Base-by-base conservation (phyloP, 2,797 vertebrate genomes). In the Falco naumanni region DNA sequence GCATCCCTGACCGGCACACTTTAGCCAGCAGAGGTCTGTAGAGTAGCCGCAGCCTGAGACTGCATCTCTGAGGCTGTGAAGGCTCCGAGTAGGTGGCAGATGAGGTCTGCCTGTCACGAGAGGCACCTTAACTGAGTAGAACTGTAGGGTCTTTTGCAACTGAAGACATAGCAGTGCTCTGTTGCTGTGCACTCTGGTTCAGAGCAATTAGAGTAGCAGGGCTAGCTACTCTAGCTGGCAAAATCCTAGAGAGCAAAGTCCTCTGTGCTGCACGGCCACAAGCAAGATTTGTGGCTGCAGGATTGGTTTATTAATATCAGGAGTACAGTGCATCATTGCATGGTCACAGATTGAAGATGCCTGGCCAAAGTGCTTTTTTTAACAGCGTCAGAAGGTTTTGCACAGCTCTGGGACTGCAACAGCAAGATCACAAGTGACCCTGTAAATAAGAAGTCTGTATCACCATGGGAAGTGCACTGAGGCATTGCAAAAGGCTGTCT, bases 1-100 rank as follows among this genome's bases (percentile, higher is more conserved):
- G 60, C 68, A 22, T 25, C 89, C 41, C 71, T 61, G 64, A 34
- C 9, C 78, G 39, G 34, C 43, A 0, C 80, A 8, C 47, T 9
- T 65, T 22, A 60, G 89, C 91, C 84, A 39, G 94, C 0, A 92
- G 84, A 68, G 89, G 89, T 92, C 89, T 75, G 71, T 5, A 78
- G 89, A 85, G 87, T 0, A 34, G 16, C 28, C 28, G 3, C 45
- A 91, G 89, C 25, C 56, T 1, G 39, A 50, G 48, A 21, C 48
- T 9, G 87, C 76, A 56, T 80, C 50, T 57, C 48, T 13, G 10
- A 53, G 59, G 50, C 51, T 56, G 3, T 1, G 64, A 48, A 69
- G 47, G 71, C 45, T 50, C 48, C 3, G 66, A n/a, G 31, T 21
- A 37, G 60, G 57, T 33, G 78, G 47, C 86, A 80, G 60, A 37